Evolutionary conservation across 2,888 invertebrate genomes (phyloP).

Genomic region (Cheilosia urbana): DNA sequence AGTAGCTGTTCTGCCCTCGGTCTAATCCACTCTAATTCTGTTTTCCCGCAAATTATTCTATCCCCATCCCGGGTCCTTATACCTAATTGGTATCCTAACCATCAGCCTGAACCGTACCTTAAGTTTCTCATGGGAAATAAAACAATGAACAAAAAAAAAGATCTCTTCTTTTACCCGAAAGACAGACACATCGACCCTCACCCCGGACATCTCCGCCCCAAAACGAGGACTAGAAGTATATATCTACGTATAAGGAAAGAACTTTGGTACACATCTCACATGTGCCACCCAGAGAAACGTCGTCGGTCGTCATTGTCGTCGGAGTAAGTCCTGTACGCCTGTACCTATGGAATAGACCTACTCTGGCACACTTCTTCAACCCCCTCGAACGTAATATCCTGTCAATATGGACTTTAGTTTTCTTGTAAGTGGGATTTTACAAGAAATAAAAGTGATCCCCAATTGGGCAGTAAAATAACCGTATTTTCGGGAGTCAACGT

Average conservation of each 20-base stretch:
- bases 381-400: constrained; percentile 57
- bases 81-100: constrained; percentile 72
- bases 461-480: constrained; percentile 72
- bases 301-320: constrained; percentile 29
- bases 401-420: constrained; percentile 75
- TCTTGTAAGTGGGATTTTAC: constrained; percentile 72
- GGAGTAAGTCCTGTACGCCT: background rate
- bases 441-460: constrained; percentile 75
- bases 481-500: constrained; percentile 43
- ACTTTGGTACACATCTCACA: constrained; percentile 30
- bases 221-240: constrained; percentile 19
- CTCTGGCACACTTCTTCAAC: background rate
- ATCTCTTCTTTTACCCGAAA: constrained; percentile 34
- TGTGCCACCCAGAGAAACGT: constrained; percentile 48
- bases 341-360: background rate
- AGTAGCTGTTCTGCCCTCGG: constrained; percentile 27
- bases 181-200: constrained; percentile 63
- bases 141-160: background rate
- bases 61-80: constrained; percentile 55
- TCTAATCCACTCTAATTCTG: constrained; percentile 63
- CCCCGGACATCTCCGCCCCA: constrained; percentile 19
- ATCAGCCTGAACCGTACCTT: constrained; percentile 38
- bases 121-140: constrained; percentile 35
- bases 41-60: constrained; percentile 60
- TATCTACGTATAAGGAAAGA: constrained; percentile 12